Evolutionary conservation across 2,797 vertebrate species (phyloP).

Genomic region (Vireo griseus): DNA sequence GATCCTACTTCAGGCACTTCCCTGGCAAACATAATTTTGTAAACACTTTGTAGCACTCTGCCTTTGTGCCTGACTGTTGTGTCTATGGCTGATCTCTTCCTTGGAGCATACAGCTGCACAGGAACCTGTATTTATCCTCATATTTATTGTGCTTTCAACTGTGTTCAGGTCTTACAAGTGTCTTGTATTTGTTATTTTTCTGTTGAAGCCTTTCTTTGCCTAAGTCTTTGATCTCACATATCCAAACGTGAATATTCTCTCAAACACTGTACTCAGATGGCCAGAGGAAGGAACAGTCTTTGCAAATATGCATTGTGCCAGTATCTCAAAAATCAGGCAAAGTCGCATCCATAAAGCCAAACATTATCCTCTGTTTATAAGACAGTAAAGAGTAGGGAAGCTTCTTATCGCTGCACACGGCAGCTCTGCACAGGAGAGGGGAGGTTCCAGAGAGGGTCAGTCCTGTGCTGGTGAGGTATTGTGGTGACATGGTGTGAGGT

Average conservation of each 20-base stretch:
- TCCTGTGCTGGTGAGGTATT: not conserved
- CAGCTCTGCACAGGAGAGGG: not conserved
- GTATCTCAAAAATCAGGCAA: constrained; percentile 30
- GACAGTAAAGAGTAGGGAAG: not conserved
- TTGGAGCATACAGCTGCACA: not conserved
- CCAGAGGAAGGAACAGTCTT: constrained; percentile 26
- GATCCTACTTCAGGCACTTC: not conserved
- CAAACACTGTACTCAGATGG: not conserved
- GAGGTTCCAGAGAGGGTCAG: not conserved
- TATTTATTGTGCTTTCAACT: not conserved
- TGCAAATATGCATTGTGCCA: constrained; percentile 20
- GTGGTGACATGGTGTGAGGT: not conserved
- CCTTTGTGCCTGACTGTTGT: not conserved
- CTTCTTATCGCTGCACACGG: not conserved
- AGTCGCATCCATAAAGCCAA: not conserved
- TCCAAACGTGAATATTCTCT: constrained; percentile 9
- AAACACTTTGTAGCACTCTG: not conserved
- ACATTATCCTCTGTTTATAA: constrained; percentile 14
- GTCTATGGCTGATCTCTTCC: not conserved
- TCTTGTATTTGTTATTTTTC: constrained; percentile 37
- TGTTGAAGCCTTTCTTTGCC: not conserved
- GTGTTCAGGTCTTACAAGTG: not conserved
- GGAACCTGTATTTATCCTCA: not conserved
- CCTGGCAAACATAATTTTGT: not conserved
- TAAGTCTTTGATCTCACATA: not conserved